These are phyloP conservation scores for Hepsetus odoe DNA, from an alignment of 2,113 vertebrate species.

Conservation along the genomic window DNA sequence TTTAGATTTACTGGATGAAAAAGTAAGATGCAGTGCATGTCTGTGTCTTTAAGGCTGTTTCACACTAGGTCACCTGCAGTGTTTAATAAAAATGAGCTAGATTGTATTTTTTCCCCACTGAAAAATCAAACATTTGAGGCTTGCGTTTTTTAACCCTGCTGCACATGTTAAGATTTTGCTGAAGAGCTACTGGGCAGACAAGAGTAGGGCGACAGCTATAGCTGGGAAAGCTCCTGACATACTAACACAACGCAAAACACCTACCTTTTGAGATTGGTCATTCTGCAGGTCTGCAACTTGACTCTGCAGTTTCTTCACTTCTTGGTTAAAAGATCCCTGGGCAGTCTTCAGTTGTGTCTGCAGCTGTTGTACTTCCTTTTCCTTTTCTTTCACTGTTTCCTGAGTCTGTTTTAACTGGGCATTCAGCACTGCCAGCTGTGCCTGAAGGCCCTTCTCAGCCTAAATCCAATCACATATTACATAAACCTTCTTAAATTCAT, in stretches of 20 bases:
- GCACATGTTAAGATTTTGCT: too few species aligned
- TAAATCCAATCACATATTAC: conserved; percentile 58
- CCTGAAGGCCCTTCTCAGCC: conserved; percentile 81
- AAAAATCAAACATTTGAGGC: too few species aligned
- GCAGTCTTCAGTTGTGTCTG: conserved; percentile 79
- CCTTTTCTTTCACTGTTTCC: conserved; percentile 81
- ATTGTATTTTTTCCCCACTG: too few species aligned
- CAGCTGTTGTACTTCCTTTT: conserved; percentile 80
- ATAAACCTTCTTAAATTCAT: background rate
- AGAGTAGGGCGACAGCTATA: background rate
- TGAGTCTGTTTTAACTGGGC: conserved; percentile 78
- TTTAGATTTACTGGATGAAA: background rate
- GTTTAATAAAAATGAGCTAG: background rate
- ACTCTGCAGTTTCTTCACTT: conserved; percentile 79
- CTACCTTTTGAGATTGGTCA: conserved; percentile 62
- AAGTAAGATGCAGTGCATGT: background rate
- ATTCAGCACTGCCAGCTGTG: conserved; percentile 76
- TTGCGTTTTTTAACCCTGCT: too few species aligned
- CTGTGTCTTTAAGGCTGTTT: background rate
- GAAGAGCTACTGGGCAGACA: background rate
- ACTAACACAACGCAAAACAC: background rate
- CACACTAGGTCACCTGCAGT: background rate
- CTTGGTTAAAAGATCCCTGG: conserved; percentile 80
- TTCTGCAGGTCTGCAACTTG: conserved; percentile 80
- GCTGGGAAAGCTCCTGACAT: background rate